Evolutionary conservation across 2,888 invertebrate genomes (phyloP).

Genomic region (Microctonus aethiopoides): DNA sequence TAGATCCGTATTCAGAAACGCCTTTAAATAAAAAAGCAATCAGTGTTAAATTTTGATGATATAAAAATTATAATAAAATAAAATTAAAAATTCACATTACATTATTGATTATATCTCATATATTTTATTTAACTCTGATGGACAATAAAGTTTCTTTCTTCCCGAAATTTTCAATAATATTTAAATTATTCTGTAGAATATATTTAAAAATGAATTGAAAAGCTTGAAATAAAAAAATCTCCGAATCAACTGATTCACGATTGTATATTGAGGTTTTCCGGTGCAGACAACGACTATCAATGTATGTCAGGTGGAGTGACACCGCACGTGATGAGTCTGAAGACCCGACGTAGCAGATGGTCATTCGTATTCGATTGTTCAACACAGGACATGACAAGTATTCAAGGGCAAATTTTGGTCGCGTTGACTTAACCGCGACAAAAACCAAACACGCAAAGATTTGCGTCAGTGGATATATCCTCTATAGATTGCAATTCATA

Average conservation of each 20-base stretch:
- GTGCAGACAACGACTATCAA: constrained; percentile 21
- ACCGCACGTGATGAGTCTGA: constrained; percentile 48
- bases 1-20: constrained; percentile 24
- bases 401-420: constrained; percentile 46
- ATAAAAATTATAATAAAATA: no score
- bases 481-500: not conserved
- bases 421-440: constrained; percentile 36
- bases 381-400: constrained; percentile 55
- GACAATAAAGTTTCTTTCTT: not conserved
- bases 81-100: no score
- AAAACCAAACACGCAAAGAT: constrained; percentile 45
- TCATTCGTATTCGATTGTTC: constrained; percentile 45
- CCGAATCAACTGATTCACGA: not conserved
- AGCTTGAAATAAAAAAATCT: not conserved
- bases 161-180: no score
- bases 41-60: constrained; percentile 5
- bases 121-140: no score
- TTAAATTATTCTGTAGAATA: no score
- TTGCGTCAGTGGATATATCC: constrained; percentile 35
- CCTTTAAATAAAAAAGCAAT: constrained; percentile 28
- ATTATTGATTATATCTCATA: no score
- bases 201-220: no score
- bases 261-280: constrained; percentile 31
- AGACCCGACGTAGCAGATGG: constrained; percentile 31
- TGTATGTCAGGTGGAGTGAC: constrained; percentile 39